Evolutionary conservation across 1,140 invertebrate genomes (phyloP), one percentile per base, ranked within the genome.

Genomic region (Drosophila pseudoananassae): DNA sequence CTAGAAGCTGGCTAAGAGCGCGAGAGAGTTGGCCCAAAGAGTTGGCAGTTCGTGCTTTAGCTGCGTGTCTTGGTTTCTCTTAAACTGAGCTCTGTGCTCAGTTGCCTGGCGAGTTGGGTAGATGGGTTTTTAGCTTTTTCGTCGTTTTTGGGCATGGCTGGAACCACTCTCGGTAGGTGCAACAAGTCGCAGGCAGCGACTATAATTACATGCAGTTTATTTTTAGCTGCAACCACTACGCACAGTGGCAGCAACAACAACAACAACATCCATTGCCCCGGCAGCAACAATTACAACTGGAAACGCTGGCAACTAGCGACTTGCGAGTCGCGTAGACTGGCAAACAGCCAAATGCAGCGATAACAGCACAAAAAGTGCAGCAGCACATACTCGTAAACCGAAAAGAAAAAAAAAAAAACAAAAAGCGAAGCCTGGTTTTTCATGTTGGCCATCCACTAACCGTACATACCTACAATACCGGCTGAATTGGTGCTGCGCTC

Each of bases 181-280:
- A 85, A 87, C 82, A 85, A 87, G 82, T 85, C 60, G 78, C 65
- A 52, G 69, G 9, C 45, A 43, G 51, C 70, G 69, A 59, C 82
- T 85, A 85, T 85, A 85, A 85, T 85, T 85, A 85, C 76, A 52
- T 85, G 69, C 64, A 57, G 82, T 85, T 85, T 85, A 85, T 85
- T 85, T 85, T 85, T 85, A 85, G 82, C 82, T 25, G 58, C 58
- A 63, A 77, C 64, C 63, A 51, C 54, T 71, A 51, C 69, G 55
- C 66, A 49, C 63, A 60, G 23, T 50, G 43, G 61, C 59, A 64
- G 43, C 57, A 68, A 52, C 58, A 50, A 55, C 59, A 64, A 43
- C 57, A 68, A 51, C 53, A 17, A 43, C 72, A 27, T 33, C 43
- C 56, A 49, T 40, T 73, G 61, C 45, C 43, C 36, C 70, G 55